A percentile compares a stretch with the other conserved stretches of the same genome.
phyloP scores from a whole-genome alignment of 2,888 invertebrate genomes.

The Conops quadrifasciatus region DNA sequence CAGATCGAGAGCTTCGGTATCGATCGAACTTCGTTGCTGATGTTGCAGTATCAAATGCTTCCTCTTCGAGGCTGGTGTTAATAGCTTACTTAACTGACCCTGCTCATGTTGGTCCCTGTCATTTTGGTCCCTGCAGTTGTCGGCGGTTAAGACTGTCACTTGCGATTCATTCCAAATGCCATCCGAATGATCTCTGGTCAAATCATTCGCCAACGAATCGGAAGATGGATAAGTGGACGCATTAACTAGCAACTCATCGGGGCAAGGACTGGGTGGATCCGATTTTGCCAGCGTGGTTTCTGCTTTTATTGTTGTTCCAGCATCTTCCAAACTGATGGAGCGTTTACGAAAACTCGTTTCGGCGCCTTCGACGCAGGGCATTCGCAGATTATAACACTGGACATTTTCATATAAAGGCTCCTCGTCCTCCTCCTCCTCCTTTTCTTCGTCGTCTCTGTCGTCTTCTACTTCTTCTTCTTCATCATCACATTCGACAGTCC shows the following conservation, averaged over 20 bases:
- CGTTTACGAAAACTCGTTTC: constrained; percentile 78
- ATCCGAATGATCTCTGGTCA: constrained; percentile 83
- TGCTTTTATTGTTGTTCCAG: constrained; percentile 56
- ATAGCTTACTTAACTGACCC: constrained; percentile 65
- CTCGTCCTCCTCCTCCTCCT: constrained; percentile 44
- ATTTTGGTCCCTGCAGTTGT: constrained; percentile 61
- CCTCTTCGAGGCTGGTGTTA: constrained; percentile 82
- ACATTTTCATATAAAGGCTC: constrained; percentile 60
- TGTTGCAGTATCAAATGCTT: constrained; percentile 83
- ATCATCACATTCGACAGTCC: constrained; percentile 25
- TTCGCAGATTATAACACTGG: constrained; percentile 43
- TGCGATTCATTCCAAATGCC: constrained; percentile 91
- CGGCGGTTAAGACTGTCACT: constrained; percentile 81
- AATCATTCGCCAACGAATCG: constrained; percentile 83
- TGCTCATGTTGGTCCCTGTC: constrained; percentile 55
- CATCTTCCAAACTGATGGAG: constrained; percentile 76
- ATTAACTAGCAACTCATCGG: constrained; percentile 69
- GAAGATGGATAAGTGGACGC: constrained; percentile 80
- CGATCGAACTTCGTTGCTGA: constrained; percentile 85
- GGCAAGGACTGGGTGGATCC: constrained; percentile 73
- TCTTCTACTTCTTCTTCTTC: constrained; percentile 33
- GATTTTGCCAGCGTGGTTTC: constrained; percentile 67
- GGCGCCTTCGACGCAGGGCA: constrained; percentile 42
- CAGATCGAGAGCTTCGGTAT: constrained; percentile 82
- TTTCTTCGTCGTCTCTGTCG: constrained; percentile 38